Conservation (phyloP, 2,888 invertebrate genomes). For the Ichneumon xanthorius region DNA sequence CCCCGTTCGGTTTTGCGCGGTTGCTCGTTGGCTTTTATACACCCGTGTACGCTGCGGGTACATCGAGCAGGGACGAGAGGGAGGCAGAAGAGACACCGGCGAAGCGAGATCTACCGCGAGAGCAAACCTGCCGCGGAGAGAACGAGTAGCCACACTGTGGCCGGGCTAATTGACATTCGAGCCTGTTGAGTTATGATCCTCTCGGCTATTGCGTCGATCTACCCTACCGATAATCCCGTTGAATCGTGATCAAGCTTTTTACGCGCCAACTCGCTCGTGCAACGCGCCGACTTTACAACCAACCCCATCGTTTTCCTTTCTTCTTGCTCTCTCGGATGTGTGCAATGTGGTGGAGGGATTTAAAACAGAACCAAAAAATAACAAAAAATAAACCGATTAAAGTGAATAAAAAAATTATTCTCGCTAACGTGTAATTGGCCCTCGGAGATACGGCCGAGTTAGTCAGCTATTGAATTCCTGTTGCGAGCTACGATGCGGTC, state of each 20-base stretch:
- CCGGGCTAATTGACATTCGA: constrained; percentile 76
- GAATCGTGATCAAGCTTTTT: constrained; percentile 74
- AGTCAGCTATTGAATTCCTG: constrained; percentile 64
- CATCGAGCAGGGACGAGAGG: constrained; percentile 5
- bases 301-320: constrained; percentile 16
- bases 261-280: constrained; percentile 53
- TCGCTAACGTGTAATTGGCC: constrained; percentile 67
- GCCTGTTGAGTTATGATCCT: constrained; percentile 75
- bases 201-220: constrained; percentile 69
- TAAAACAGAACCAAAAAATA: background rate
- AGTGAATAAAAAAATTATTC: constrained; percentile 6
- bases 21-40: constrained; percentile 33
- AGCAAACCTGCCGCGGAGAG: constrained; percentile 61
- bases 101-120: constrained; percentile 51
- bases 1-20: constrained; percentile 34
- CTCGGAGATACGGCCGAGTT: constrained; percentile 41
- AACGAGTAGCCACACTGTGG: constrained; percentile 64
- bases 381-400: background rate
- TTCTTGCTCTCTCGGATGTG: constrained; percentile 22
- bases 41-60: constrained; percentile 1
- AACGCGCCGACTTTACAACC: constrained; percentile 39
- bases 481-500: constrained; percentile 64
- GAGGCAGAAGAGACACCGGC: constrained; percentile 19
- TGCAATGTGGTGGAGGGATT: background rate
- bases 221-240: constrained; percentile 71